A percentile compares a stretch with the other conserved stretches of the same genome.
Evolutionary conservation across 2,113 vertebrate genomes (phyloP).

Genomic region (Vimba vimba): DNA sequence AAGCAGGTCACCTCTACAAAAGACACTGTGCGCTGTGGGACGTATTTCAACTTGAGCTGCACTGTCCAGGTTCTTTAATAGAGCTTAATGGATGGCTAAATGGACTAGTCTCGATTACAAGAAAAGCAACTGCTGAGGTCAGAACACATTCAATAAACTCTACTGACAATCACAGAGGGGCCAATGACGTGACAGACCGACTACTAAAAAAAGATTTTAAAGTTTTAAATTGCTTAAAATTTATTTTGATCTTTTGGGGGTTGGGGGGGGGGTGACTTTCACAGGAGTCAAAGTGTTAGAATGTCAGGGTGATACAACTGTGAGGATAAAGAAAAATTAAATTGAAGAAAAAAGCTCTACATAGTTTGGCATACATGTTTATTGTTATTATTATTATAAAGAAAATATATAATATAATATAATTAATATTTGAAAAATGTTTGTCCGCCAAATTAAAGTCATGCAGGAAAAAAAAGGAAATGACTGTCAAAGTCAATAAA

Average conservation of each 20-base stretch:
- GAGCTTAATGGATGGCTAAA: background rate
- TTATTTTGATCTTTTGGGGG: background rate
- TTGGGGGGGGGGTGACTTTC: no score
- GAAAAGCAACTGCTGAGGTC: background rate
- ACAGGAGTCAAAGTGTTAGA: no score
- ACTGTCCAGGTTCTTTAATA: slow-evolving; percentile 5
- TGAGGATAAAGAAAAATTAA: no score
- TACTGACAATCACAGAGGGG: background rate
- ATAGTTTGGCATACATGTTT: background rate
- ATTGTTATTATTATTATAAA: background rate
- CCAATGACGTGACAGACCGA: background rate
- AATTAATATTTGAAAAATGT: background rate
- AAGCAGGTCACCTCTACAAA: background rate
- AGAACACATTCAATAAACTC: background rate
- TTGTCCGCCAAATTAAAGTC: background rate
- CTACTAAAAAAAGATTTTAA: background rate
- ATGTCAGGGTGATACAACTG: no score
- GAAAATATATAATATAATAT: background rate
- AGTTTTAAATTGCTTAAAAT: background rate
- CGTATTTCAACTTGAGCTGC: background rate
- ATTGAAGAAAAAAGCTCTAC: no score
- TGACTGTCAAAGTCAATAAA: background rate
- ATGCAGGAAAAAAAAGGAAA: background rate
- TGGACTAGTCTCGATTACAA: background rate
- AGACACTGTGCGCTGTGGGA: background rate